Conservation (phyloP, 1,140 invertebrate genomes). For the Ganaspis sp. region DNA sequence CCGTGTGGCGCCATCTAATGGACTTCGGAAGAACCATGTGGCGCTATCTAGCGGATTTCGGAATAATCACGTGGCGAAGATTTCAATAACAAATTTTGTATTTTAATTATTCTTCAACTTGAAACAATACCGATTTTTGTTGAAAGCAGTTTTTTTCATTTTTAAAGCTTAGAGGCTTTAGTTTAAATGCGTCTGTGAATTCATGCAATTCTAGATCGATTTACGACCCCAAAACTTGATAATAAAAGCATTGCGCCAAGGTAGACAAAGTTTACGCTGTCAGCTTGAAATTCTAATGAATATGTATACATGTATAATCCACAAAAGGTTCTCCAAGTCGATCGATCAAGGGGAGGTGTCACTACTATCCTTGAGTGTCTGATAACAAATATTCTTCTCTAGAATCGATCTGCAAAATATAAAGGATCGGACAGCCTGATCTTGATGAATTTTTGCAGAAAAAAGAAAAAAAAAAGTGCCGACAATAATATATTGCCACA, state of each 20-base stretch:
- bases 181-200: not conserved
- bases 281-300: slow-evolving; percentile 7
- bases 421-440: not conserved
- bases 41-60: too few species aligned
- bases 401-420: not conserved
- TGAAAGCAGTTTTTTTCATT: not conserved
- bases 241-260: slow-evolving; percentile 1
- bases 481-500: not conserved
- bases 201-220: not conserved
- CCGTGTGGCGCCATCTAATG: too few species aligned
- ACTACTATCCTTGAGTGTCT: slow-evolving; percentile 7
- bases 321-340: not conserved
- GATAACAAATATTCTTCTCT: slow-evolving; percentile 17
- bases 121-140: not conserved
- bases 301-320: slow-evolving; percentile 10
- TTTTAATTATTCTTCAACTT: not conserved
- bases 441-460: not conserved
- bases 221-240: not conserved
- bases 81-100: too few species aligned
- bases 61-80: too few species aligned
- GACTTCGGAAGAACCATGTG: too few species aligned
- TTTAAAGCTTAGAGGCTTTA: not conserved
- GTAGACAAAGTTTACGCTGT: not conserved
- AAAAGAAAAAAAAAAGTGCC: not conserved
- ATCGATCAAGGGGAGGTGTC: slow-evolving; percentile 18